Evolutionary conservation across 2,888 invertebrate genomes (phyloP).

Genomic region (Dicyrtoma fusca): DNA sequence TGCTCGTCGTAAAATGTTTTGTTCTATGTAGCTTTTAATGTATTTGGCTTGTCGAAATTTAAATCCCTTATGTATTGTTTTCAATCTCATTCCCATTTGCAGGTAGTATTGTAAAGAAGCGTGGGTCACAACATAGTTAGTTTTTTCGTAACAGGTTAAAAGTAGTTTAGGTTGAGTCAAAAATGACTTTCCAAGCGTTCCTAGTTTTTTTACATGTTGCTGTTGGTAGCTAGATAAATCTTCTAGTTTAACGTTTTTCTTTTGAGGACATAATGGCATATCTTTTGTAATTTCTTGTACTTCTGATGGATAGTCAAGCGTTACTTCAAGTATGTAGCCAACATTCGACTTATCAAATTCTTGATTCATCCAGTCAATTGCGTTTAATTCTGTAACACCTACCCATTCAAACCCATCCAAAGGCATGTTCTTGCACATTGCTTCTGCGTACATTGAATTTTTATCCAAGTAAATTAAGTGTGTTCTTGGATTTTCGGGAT

Average conservation of each 20-base stretch:
- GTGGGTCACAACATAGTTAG: neutral
- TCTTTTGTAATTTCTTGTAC: neutral
- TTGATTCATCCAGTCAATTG: neutral
- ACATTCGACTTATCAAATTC: neutral
- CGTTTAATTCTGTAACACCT: neutral
- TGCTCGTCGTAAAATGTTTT: neutral
- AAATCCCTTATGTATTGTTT: neutral
- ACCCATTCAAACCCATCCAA: constrained; percentile 1
- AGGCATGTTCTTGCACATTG: neutral
- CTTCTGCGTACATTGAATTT: neutral
- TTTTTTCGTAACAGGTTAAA: neutral
- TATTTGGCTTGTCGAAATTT: neutral
- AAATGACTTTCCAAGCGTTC: neutral
- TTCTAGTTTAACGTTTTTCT: neutral
- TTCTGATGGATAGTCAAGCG: neutral
- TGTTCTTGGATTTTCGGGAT: neutral
- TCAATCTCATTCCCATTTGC: neutral
- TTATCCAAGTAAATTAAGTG: neutral
- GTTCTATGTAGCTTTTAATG: neutral
- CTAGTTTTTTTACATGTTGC: neutral
- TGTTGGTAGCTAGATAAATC: neutral
- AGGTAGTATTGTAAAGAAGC: neutral
- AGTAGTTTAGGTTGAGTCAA: neutral
- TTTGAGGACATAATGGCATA: neutral
- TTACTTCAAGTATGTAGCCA: neutral